phyloP scores from a whole-genome alignment of 2,888 invertebrate genomes.

The Linyphia triangularis region DNA sequence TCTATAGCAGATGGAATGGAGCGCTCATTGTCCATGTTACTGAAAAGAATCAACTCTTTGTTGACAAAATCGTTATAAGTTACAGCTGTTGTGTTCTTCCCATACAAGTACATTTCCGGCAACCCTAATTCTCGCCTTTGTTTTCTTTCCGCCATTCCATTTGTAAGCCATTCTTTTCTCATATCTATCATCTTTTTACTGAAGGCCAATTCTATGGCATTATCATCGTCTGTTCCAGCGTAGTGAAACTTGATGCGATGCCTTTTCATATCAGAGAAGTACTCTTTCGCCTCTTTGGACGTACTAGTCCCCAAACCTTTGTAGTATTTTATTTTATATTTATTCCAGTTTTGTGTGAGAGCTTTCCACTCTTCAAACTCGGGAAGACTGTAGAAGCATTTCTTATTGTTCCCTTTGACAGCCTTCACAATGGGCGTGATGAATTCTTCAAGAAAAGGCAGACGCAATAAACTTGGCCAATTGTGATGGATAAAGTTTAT shows the following conservation, averaged over 20 bases:
- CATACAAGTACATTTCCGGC: conserved; percentile 91
- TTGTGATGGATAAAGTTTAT: conserved; percentile 99
- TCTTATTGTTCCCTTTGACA: conserved; percentile 87
- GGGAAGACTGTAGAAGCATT: conserved; percentile 96
- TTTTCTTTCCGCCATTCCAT: conserved; percentile 95
- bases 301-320: conserved; percentile 99
- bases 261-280: conserved; percentile 95
- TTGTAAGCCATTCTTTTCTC: conserved; percentile 97
- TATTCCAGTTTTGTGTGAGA: conserved; percentile 92
- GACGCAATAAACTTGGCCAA: conserved; percentile 94
- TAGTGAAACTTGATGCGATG: conserved; percentile 95
- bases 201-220: conserved; percentile 90
- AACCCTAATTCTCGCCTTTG: conserved; percentile 90
- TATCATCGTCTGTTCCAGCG: conserved; percentile 91
- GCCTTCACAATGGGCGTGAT: conserved; percentile 98
- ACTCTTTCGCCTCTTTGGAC: conserved; percentile 98
- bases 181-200: conserved; percentile 96
- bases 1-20: conserved; percentile 90
- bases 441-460: conserved; percentile 97
- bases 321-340: conserved; percentile 98
- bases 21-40: conserved; percentile 95
- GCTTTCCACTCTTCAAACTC: conserved; percentile 99
- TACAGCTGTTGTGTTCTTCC: conserved; percentile 90
- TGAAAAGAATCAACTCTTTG: conserved; percentile 95
- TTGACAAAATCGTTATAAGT: conserved; percentile 95